A percentile compares a stretch with the other conserved stretches of the same genome.
These are phyloP conservation scores for Dipodomys merriami DNA, from an alignment of 2,113 vertebrate species.

Conservation along the genomic window DNA sequence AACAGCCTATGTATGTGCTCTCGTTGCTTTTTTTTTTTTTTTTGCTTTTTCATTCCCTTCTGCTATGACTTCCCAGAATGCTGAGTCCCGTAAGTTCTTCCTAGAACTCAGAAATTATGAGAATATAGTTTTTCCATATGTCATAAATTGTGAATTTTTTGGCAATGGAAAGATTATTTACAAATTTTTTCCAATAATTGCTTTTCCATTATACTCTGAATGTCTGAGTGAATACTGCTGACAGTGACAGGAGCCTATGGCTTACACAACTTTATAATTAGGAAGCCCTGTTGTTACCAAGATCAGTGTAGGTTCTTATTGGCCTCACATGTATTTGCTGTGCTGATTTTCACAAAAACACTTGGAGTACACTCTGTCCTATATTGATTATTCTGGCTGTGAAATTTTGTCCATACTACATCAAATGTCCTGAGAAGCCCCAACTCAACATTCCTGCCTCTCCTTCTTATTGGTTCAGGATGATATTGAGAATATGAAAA, in stretches of 20 bases:
- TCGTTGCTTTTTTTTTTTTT: background rate
- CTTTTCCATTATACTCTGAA: background rate
- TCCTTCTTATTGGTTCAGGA: background rate
- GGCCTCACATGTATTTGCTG: background rate
- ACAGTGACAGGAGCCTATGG: background rate
- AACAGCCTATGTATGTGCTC: background rate
- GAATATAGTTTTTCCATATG: background rate
- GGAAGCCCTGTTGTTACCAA: background rate
- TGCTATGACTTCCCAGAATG: background rate
- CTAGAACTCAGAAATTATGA: background rate
- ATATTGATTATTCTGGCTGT: fast-evolving
- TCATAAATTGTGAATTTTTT: background rate
- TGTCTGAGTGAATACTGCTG: background rate
- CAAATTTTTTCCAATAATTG: background rate
- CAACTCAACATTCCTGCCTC: background rate
- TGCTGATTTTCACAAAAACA: background rate
- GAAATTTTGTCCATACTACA: background rate
- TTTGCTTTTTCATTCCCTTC: background rate
- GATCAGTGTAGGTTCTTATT: background rate
- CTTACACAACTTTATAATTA: background rate
- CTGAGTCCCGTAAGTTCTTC: background rate
- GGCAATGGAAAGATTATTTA: background rate
- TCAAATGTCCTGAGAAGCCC: background rate
- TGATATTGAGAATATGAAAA: background rate
- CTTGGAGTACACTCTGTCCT: background rate